Percentiles rank a stretch among this genome's conserved stretches.
Evolutionary conservation across 2,888 invertebrate genomes (phyloP).

Genomic region (Camponotus fellah): DNA sequence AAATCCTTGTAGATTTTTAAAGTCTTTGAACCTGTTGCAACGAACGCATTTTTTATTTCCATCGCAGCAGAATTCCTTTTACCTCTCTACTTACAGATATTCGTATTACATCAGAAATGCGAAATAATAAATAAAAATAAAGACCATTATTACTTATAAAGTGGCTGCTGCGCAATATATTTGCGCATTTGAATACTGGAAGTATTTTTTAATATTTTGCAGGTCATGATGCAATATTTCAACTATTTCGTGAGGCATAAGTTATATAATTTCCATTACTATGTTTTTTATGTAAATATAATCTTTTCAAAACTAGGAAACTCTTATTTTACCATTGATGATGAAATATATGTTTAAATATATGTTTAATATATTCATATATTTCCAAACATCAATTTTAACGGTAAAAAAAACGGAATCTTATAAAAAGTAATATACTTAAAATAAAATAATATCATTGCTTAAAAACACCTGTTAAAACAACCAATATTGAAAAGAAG

Average conservation of each 20-base stretch:
- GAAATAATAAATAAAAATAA: conserved; percentile 51
- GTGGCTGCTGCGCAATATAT: not conserved
- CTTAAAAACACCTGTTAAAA: not conserved
- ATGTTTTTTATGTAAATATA: not conserved
- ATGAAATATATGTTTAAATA: not conserved
- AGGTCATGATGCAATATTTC: conserved; percentile 16
- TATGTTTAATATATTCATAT: not conserved
- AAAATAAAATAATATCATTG: no score
- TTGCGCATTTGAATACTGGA: not conserved
- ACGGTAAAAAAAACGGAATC: no score
- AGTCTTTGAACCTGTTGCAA: conserved; percentile 30
- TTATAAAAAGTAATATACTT: no score
- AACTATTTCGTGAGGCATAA: not conserved
- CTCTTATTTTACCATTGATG: not conserved
- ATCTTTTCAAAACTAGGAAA: not conserved
- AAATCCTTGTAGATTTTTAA: conserved; percentile 8
- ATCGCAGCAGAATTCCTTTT: not conserved
- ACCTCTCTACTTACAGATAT: not conserved
- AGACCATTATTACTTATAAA: not conserved
- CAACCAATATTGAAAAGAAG: not conserved
- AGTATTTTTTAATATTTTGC: not conserved
- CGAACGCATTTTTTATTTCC: conserved; percentile 13
- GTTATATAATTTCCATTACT: not conserved
- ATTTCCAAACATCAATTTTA: no score
- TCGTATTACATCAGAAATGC: conserved; percentile 72